Evolutionary conservation across 2,113 vertebrate species (phyloP), one percentile per base, ranked within the genome.

Genomic region (Barbus barbus): DNA sequence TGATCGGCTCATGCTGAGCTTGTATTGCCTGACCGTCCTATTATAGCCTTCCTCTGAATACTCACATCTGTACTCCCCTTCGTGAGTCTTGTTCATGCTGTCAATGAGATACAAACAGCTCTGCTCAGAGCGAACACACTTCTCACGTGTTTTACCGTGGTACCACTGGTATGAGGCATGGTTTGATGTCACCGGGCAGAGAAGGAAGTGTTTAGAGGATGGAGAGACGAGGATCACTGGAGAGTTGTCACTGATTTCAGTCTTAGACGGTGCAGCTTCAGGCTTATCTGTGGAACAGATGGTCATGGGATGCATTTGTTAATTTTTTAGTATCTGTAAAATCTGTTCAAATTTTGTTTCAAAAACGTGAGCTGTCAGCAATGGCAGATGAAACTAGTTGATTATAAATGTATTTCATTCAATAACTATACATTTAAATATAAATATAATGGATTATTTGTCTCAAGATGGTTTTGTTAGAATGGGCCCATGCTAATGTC

Each of bases 91-190:
- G 1, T 72, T 24, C 89, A 92, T 89, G 46, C 9, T 69, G 7
- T 89, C 14, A 1, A 94, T 91, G 13, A 92, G 86, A 1, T 88
- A 51, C 0, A 93, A 14, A 20, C 93, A 93, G 61, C 41, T 8
- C 2, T 58, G 3, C 0, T 86, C 81, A 3, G 2, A 67, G 0
- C 0, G 0, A 20, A 9, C 16, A 60, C 92, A 93, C 8, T 67
- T 1, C 0, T 2, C 81, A 0, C 0, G 0, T 0, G 2, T 4
- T 0, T 2, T 1, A 0, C 2, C 0, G 61, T 85, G 80, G 5
- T 1, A 0, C 94, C 94, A 95, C 65, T 7, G 65, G 22, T 94
- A 93, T 5, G 78, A 1, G 24, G 94, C 94, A 1, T 93, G 92
- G 31, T 22, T 79, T 22, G 93, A 95, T 0, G 0, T 63, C n/a